These are phyloP conservation scores for Catalaphyllia jardinei DNA, from an alignment of 64 coral and sea anemone genomes.

Conservation along the genomic window DNA sequence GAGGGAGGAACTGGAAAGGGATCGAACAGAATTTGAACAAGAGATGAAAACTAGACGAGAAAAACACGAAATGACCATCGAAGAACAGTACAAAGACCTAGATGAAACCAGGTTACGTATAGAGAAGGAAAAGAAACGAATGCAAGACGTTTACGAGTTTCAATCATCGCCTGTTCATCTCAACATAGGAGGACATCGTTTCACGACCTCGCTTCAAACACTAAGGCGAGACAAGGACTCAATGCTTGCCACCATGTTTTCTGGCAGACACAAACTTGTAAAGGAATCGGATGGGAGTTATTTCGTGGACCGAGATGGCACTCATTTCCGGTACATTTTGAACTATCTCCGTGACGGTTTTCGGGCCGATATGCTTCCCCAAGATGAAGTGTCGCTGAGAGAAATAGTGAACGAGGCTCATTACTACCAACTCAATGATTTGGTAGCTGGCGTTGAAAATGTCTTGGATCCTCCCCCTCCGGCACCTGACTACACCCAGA, in stretches of 20 bases:
- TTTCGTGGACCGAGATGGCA: constrained; percentile 97
- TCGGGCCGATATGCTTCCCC: constrained; percentile 77
- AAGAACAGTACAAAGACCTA: constrained; percentile 57
- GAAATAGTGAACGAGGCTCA: constrained; percentile 92
- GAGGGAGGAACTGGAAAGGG: constrained; percentile 55
- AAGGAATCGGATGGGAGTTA: constrained; percentile 79
- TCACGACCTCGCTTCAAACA: constrained; percentile 86
- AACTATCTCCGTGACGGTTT: constrained; percentile 96
- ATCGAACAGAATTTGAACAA: constrained; percentile 77
- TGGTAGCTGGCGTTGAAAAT: constrained; percentile 73
- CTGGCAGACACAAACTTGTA: constrained; percentile 81
- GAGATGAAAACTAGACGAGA: constrained; percentile 70
- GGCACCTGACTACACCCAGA: constrained; percentile 86
- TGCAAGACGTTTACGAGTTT: constrained; percentile 80
- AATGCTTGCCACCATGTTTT: constrained; percentile 97
- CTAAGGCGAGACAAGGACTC: constrained; percentile 83
- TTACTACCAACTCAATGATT: constrained; percentile 80
- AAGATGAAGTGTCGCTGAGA: constrained; percentile 82
- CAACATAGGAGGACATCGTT: constrained; percentile 88
- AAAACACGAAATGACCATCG: constrained; percentile 65
- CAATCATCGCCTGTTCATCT: constrained; percentile 89
- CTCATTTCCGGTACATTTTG: constrained; percentile 90
- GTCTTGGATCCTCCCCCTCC: constrained; percentile 85
- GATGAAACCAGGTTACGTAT: constrained; percentile 75
- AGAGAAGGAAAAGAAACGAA: constrained; percentile 78